Evolutionary conservation across 2,113 vertebrate species (phyloP).

Genomic region (Grammomys dolichurus): DNA sequence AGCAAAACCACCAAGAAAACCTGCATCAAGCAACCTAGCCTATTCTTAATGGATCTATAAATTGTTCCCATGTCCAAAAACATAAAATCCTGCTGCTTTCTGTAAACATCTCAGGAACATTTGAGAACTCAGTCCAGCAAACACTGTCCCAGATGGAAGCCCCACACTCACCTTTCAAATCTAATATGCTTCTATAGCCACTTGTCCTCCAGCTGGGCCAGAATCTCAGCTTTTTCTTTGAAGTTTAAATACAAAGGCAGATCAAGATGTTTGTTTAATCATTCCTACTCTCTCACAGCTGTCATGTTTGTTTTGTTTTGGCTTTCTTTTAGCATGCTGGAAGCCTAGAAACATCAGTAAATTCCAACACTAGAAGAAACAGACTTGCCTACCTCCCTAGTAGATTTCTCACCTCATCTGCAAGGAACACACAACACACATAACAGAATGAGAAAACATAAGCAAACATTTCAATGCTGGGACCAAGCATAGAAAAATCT

Average conservation of each 20-base stretch:
- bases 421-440: neutral
- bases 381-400: neutral
- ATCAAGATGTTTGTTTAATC: neutral
- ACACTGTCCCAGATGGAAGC: neutral
- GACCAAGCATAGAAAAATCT: neutral
- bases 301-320: neutral
- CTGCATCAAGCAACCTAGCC: neutral
- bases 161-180: neutral
- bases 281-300: neutral
- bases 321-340: neutral
- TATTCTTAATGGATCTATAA: neutral
- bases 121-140: neutral
- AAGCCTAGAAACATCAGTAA: neutral
- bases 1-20: neutral
- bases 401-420: neutral
- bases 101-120: neutral
- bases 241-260: slow-evolving; percentile 42
- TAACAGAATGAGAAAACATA: neutral
- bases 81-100: neutral
- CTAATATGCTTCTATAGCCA: neutral
- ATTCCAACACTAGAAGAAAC: neutral
- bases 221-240: neutral
- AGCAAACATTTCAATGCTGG: neutral
- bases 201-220: neutral
- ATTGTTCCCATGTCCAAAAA: neutral